Percentiles rank a stretch among this genome's conserved stretches.
Evolutionary conservation across 2,888 invertebrate genomes (phyloP).

Genomic region (Drosophila ezoana): DNA sequence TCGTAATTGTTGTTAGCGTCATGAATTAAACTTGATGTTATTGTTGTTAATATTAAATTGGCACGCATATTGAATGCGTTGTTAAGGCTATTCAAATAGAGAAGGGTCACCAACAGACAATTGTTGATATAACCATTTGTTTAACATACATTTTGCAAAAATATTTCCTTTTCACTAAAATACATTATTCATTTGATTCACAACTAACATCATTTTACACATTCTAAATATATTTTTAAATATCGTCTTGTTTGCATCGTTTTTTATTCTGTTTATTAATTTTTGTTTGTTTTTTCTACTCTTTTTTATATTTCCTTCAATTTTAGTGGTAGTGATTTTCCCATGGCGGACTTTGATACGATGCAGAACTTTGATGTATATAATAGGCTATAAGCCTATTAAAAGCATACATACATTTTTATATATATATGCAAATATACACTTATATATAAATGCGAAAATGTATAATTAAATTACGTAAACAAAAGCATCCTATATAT

Average conservation of each 20-base stretch:
- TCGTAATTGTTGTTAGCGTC: constrained; percentile 46
- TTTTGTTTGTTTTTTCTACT: constrained; percentile 39
- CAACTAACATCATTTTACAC: constrained; percentile 35
- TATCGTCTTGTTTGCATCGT: constrained; percentile 6
- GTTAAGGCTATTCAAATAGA: no score
- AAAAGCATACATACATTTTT: constrained; percentile 26
- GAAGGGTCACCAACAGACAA: no score
- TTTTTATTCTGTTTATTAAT: constrained; percentile 45
- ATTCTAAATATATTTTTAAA: constrained; percentile 14
- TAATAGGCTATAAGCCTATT: constrained; percentile 42
- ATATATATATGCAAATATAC: constrained; percentile 9
- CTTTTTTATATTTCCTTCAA: constrained; percentile 39
- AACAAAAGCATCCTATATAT: constrained; percentile 38
- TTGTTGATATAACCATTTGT: not conserved
- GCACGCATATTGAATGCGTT: constrained; percentile 2
- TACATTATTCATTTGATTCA: constrained; percentile 19
- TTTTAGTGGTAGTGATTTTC: constrained; percentile 77
- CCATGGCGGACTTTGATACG: constrained; percentile 77
- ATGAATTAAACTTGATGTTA: constrained; percentile 35
- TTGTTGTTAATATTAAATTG: constrained; percentile 29
- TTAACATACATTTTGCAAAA: not conserved
- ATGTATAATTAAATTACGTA: constrained; percentile 34
- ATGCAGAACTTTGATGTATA: constrained; percentile 69
- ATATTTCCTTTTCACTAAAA: constrained; percentile 6
- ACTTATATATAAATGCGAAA: constrained; percentile 31